Evolutionary conservation across 2,797 vertebrate species (phyloP), one percentile per base, ranked within the genome.

Genomic region (Acrocephalus scirpaceus): DNA sequence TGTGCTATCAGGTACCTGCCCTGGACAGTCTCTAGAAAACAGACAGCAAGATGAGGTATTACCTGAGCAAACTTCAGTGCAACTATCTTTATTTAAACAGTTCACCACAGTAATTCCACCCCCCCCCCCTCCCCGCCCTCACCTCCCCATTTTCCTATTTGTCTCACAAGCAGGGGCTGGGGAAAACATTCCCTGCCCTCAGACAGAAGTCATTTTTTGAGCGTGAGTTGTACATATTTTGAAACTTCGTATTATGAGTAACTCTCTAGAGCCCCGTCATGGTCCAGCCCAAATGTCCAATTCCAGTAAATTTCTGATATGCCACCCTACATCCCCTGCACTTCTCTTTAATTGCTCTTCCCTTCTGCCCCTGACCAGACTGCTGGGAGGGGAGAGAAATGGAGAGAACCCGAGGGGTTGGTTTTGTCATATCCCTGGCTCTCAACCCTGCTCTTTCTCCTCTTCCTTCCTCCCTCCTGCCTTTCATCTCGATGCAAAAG

Each of bases 201-300:
- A 80, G 81, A 95, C 57, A 82, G 13, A 53, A 89, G n/a, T 67
- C 4, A 85, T 95, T 93, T 96, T 96, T 93, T 76, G 34, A 93
- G 71, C 1, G 0, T 93, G 88, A 97, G 74, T 87, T 86, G 78
- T 74, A 74, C 61, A 42, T 93, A 92, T 95, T 97, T 96, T 26
- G 38, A 93, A 96, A 96, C 81, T 83, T 73, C 64, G 56, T 71
- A 27, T 38, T 89, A 82, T 71, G 84, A 95, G 42, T 94, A 93
- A 96, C 61, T 89, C 93, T 92, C 86, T 25, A 76, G 92, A 93
- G 93, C 27, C 58, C 57, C 0, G 1, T 50, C 57, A 29, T 4
- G 9, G 76, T 87, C 71, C 92, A 91, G 71, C 73, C 86, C 74
- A 89, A 54, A 57, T 54, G 53, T 91, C 64, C 67, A 79, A 16